phyloP scores from a whole-genome alignment of 2,113 vertebrate genomes.

The Tachysurus vachellii region DNA sequence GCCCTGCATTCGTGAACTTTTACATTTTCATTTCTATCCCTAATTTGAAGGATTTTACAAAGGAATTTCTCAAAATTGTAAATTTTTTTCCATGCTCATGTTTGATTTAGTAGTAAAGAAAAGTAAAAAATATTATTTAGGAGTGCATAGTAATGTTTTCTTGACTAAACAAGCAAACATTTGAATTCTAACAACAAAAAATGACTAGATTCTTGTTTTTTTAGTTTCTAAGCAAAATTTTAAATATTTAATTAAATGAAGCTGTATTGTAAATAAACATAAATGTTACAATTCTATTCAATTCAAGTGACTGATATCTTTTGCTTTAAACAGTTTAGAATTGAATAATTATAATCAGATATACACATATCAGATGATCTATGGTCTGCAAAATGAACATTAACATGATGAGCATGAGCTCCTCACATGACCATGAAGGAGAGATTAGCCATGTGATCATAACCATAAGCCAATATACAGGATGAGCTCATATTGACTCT shows the following conservation, averaged over 20 bases:
- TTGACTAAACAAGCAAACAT: not conserved
- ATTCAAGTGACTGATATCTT: not conserved
- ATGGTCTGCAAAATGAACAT: not conserved
- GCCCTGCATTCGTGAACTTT: not conserved
- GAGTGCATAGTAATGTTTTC: not conserved
- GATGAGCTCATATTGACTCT: constrained; percentile 3
- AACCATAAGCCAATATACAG: not conserved
- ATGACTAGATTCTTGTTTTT: not conserved
- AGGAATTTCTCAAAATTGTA: not conserved
- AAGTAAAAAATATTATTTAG: not conserved
- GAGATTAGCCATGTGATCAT: constrained; percentile 15
- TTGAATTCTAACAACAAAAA: not conserved
- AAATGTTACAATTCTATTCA: not conserved
- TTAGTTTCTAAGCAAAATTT: not conserved
- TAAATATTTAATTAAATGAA: not conserved
- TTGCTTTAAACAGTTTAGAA: not conserved
- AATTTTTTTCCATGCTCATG: not conserved
- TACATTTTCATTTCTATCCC: not conserved
- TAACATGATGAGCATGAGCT: constrained; percentile 1
- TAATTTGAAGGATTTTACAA: not conserved
- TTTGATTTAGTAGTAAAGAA: not conserved
- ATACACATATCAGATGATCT: not conserved
- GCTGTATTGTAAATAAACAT: not conserved
- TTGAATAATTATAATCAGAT: not conserved
- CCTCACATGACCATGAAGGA: constrained; percentile 1